Evolutionary conservation across 2,113 vertebrate species (phyloP).

Genomic region (Trichechus manatus): DNA sequence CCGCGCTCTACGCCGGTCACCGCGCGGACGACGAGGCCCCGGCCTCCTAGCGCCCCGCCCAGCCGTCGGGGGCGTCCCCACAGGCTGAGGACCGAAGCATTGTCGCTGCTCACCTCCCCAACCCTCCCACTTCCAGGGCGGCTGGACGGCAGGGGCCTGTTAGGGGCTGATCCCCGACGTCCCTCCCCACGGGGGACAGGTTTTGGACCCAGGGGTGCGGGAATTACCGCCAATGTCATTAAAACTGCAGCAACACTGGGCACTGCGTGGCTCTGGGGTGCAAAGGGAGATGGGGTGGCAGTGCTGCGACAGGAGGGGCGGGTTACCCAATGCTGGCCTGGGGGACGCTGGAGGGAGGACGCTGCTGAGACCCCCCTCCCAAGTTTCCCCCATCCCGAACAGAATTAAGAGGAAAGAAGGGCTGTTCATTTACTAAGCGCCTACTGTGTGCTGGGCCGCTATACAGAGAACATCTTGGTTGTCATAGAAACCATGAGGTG

Average conservation of each 20-base stretch:
- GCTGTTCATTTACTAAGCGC: conserved; percentile 76
- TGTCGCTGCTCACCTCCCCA: not conserved
- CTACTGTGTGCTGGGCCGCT: conserved; percentile 78
- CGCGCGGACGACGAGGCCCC: conserved; percentile 90
- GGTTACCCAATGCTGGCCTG: not conserved
- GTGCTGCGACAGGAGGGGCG: not conserved
- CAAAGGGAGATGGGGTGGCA: not conserved
- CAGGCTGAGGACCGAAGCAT: not conserved
- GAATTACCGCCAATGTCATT: not conserved
- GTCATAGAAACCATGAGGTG: conserved; percentile 45
- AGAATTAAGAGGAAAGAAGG: conserved; percentile 60
- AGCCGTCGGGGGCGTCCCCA: not conserved
- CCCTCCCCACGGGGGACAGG: not conserved
- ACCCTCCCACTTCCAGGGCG: not conserved
- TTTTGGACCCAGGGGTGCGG: not conserved
- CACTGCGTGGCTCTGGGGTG: conserved; percentile 15
- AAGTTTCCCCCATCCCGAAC: not conserved
- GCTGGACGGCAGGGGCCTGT: not conserved
- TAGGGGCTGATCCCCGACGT: not conserved
- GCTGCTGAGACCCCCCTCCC: not conserved
- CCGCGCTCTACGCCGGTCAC: conserved; percentile 93
- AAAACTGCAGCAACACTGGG: not conserved
- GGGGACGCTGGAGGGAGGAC: not conserved
- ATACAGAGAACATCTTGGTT: not conserved
- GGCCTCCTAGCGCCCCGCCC: conserved; percentile 90